These are phyloP conservation scores for Echeneis naucrates DNA, from an alignment of 2,797 vertebrate genomes.

Conservation along the genomic window DNA sequence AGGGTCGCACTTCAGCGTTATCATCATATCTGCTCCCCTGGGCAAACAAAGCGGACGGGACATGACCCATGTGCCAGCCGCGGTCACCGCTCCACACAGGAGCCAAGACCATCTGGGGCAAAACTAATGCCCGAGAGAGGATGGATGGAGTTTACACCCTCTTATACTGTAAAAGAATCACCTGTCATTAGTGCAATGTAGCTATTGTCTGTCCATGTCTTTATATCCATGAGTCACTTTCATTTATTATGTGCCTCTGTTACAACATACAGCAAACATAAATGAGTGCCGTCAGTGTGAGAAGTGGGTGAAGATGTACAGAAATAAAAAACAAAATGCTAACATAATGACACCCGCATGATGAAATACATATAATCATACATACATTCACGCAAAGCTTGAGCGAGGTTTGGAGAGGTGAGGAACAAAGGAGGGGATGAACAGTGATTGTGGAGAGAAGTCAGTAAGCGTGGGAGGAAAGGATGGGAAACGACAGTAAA, in stretches of 20 bases:
- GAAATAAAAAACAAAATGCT: background rate
- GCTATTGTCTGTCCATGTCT: background rate
- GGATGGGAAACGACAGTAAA: conserved; percentile 29
- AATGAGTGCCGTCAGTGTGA: background rate
- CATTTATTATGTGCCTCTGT: background rate
- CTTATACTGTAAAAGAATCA: conserved; percentile 22
- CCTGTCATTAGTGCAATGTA: conserved; percentile 15
- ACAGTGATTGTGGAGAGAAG: conserved; percentile 1
- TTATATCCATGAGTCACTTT: conserved; percentile 9
- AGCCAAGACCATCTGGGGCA: conserved; percentile 11
- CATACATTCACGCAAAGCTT: background rate
- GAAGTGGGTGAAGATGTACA: background rate
- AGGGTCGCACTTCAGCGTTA: conserved; percentile 29
- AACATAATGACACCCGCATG: background rate
- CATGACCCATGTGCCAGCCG: conserved; percentile 42
- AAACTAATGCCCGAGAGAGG: conserved; percentile 24
- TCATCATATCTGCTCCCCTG: conserved; percentile 17
- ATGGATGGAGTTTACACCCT: conserved; percentile 19
- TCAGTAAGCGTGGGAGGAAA: conserved; percentile 31
- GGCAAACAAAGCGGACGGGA: conserved; percentile 34
- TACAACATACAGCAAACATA: background rate
- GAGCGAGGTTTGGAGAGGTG: conserved; percentile 15
- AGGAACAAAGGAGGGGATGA: conserved; percentile 31
- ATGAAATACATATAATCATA: background rate
- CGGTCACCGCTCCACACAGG: conserved; percentile 18